Conservation (phyloP, 2,113 vertebrate species). For the Oreotrochilus melanogaster region DNA sequence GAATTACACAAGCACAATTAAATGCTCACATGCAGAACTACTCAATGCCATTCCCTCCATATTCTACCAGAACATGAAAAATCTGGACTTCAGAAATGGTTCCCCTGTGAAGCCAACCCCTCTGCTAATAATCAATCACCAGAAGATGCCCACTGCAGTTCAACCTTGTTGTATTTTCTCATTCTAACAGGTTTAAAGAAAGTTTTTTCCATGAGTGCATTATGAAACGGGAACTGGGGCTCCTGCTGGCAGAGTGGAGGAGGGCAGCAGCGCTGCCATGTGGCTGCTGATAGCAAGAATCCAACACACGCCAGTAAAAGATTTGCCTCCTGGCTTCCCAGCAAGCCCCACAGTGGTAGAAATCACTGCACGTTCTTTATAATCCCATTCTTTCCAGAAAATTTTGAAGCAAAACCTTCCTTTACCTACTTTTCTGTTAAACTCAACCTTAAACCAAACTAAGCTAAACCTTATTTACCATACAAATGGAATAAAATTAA, state of each 20-base stretch:
- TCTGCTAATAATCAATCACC: not conserved
- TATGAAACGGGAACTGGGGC: rapidly evolving
- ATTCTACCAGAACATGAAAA: not conserved
- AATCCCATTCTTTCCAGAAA: not conserved
- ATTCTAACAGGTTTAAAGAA: too few species aligned
- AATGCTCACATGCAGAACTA: not conserved
- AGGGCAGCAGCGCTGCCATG: not conserved
- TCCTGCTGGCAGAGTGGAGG: not conserved
- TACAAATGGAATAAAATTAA: not conserved
- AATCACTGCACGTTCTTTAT: not conserved
- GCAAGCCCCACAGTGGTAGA: not conserved
- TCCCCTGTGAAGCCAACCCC: not conserved
- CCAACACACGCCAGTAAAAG: not conserved
- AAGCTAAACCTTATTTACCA: not conserved
- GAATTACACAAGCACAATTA: not conserved
- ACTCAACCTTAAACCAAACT: not conserved
- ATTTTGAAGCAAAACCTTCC: not conserved
- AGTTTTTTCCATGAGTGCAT: rapidly evolving
- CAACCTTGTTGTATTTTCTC: not conserved
- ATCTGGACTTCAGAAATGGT: not conserved
- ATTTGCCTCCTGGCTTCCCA: not conserved
- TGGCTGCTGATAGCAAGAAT: not conserved
- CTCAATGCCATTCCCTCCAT: not conserved
- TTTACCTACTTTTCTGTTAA: not conserved
- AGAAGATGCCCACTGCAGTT: not conserved